A percentile compares a stretch with the other conserved stretches of the same genome.
These are phyloP conservation scores for Eunapius fragilis DNA, from an alignment of 37 sponge, comb jelly and placozoan genomes.

Conservation along the genomic window DNA sequence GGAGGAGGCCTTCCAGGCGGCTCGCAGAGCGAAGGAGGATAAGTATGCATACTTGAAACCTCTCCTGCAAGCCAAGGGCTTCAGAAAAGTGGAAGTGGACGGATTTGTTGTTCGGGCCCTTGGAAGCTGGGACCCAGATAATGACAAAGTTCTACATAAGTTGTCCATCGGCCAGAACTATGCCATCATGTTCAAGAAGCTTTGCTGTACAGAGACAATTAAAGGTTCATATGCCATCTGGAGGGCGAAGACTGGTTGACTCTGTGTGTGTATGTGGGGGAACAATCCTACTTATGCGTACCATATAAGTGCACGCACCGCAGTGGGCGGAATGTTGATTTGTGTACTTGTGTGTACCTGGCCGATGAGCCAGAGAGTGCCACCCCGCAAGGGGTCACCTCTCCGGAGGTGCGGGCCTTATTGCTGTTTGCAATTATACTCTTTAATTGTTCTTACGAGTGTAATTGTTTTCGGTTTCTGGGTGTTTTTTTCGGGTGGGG, in stretches of 20 bases:
- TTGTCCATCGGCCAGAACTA: no score
- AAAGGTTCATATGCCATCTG: neutral
- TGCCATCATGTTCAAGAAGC: neutral
- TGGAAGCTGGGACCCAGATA: no score
- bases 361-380: neutral
- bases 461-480: no score
- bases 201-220: neutral
- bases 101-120: no score
- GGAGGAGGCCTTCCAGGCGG: neutral
- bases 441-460: no score
- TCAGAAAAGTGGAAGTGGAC: no score
- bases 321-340: neutral
- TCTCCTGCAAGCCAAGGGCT: no score
- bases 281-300: neutral
- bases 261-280: neutral
- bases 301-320: neutral
- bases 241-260: neutral
- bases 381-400: neutral
- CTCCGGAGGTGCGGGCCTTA: neutral
- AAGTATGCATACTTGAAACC: no score
- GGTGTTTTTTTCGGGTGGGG: no score
- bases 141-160: no score
- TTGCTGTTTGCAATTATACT: neutral
- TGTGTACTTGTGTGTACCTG: neutral
- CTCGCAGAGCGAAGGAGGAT: neutral